A percentile compares a stretch with the other conserved stretches of the same genome.
These are phyloP conservation scores for Pseudorasbora parva DNA, from an alignment of 2,113 vertebrate genomes.

Conservation along the genomic window DNA sequence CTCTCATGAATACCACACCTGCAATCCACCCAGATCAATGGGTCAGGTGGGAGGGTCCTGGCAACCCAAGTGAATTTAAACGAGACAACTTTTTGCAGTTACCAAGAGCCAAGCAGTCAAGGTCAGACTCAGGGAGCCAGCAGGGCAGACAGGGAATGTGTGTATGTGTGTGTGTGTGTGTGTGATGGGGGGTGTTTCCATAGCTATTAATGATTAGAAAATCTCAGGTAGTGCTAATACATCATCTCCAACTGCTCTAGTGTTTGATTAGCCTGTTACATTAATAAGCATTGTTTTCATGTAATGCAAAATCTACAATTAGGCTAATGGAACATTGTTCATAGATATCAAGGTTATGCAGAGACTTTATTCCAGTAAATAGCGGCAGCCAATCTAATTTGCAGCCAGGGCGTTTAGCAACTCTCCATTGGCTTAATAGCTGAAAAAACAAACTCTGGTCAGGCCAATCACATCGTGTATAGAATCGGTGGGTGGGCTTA, in stretches of 20 bases:
- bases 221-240: conserved; percentile 24
- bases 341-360: background rate
- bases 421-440: too few species aligned
- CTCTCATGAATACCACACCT: conserved; percentile 73
- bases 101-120: conserved; percentile 59
- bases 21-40: conserved; percentile 72
- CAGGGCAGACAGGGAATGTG: background rate
- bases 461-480: too few species aligned
- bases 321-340: background rate
- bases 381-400: too few species aligned
- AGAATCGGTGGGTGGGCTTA: too few species aligned
- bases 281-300: background rate
- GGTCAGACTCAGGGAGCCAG: conserved; percentile 58
- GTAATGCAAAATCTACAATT: background rate
- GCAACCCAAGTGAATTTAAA: conserved; percentile 70
- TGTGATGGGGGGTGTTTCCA: background rate
- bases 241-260: background rate
- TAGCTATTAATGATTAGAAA: conserved; percentile 20
- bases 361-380: too few species aligned
- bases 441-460: too few species aligned
- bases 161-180: background rate
- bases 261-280: conserved; percentile 13
- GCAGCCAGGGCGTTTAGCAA: too few species aligned
- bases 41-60: conserved; percentile 60
- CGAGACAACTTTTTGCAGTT: conserved; percentile 53